These are phyloP conservation scores for Solen grandis DNA, from an alignment of 1,140 invertebrate species.

Conservation along the genomic window DNA sequence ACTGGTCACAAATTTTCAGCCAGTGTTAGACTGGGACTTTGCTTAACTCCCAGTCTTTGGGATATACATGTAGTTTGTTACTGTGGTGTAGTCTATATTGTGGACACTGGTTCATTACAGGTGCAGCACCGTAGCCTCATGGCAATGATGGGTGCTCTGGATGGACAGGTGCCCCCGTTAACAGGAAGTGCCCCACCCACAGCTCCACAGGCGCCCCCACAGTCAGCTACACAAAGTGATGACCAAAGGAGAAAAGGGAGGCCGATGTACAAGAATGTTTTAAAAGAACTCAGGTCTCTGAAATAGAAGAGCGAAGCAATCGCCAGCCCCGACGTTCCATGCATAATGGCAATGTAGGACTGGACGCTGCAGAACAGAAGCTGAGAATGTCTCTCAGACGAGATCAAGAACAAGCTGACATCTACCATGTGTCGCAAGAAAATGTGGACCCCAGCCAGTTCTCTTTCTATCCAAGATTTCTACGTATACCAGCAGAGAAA, in stretches of 20 bases:
- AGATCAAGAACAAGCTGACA: constrained; percentile 36
- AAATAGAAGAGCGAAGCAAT: not conserved
- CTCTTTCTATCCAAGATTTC: constrained; percentile 65
- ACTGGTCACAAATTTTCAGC: too few relatives aligned
- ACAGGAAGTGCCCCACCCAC: too few relatives aligned
- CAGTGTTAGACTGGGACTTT: too few relatives aligned
- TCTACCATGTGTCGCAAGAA: constrained; percentile 36
- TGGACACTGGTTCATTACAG: too few relatives aligned
- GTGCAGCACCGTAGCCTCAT: constrained; percentile 75
- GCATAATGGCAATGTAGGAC: not conserved
- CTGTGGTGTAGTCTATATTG: too few relatives aligned
- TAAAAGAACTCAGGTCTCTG: too few relatives aligned
- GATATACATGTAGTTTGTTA: too few relatives aligned
- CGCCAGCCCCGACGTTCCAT: not conserved
- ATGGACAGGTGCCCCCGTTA: constrained; percentile 50
- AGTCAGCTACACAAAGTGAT: too few relatives aligned
- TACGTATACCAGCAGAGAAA: constrained; percentile 68
- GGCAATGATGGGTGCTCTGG: constrained; percentile 77
- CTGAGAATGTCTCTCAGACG: constrained; percentile 40
- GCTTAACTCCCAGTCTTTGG: too few relatives aligned
- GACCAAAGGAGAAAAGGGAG: too few relatives aligned
- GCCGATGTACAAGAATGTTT: too few relatives aligned
- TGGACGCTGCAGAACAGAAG: not conserved
- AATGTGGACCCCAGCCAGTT: constrained; percentile 3
- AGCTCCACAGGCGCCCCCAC: too few relatives aligned